phyloP scores from a whole-genome alignment of 2,888 invertebrate species.

The Drosophila cognata region DNA sequence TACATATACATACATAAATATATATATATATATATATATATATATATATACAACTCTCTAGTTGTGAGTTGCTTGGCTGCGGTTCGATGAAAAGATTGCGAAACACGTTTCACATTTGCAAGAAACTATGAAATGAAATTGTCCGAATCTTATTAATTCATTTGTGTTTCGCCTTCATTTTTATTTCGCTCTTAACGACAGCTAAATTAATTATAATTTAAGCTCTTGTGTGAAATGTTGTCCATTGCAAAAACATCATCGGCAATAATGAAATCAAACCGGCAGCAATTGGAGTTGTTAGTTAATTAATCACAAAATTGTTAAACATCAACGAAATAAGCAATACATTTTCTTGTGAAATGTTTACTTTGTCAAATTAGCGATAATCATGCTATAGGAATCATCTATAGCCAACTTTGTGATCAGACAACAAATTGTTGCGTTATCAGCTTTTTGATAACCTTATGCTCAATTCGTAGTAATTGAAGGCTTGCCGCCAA shows the following conservation, averaged over 20 bases:
- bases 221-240: slow-evolving; percentile 36
- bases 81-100: slow-evolving; percentile 35
- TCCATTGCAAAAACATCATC: slow-evolving; percentile 27
- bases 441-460: background rate
- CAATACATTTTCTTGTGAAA: slow-evolving; percentile 5
- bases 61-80: slow-evolving; percentile 6
- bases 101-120: slow-evolving; percentile 54
- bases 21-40: background rate
- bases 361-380: slow-evolving; percentile 1
- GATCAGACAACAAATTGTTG: background rate
- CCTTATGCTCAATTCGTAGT: background rate
- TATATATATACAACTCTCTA: background rate
- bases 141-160: slow-evolving; percentile 43
- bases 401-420: background rate
- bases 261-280: slow-evolving; percentile 34
- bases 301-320: slow-evolving; percentile 50
- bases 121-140: slow-evolving; percentile 34
- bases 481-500: background rate
- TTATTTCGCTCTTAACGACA: slow-evolving; percentile 56
- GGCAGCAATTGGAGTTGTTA: slow-evolving; percentile 42
- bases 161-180: slow-evolving; percentile 28
- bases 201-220: slow-evolving; percentile 51
- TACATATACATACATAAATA: background rate
- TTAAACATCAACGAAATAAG: slow-evolving; percentile 17
- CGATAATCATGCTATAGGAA: background rate